These are phyloP conservation scores for Nannoperca australis DNA, from an alignment of 2,797 vertebrate genomes.

Conservation along the genomic window DNA sequence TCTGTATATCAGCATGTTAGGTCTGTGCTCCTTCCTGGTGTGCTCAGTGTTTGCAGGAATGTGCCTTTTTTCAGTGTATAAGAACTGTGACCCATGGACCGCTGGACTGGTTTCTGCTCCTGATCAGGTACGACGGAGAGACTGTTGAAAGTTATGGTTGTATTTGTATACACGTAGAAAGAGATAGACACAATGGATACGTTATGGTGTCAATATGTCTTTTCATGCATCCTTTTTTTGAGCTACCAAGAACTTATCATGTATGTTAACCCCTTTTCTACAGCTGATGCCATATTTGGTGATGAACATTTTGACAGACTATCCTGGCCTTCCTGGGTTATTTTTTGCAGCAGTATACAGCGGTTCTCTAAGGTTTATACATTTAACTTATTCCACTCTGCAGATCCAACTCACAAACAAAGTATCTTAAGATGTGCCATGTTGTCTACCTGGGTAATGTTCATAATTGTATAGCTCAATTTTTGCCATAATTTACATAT, in stretches of 20 bases:
- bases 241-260: not conserved
- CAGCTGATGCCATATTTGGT: conserved; percentile 94
- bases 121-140: conserved; percentile 88
- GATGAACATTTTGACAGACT: conserved; percentile 89
- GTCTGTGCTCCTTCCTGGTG: conserved; percentile 88
- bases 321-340: conserved; percentile 91
- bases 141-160: not conserved
- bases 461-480: not conserved
- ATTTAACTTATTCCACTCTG: not conserved
- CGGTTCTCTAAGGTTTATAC: conserved; percentile 89
- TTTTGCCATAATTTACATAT: not conserved
- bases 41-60: conserved; percentile 90
- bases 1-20: conserved; percentile 93
- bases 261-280: not conserved
- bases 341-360: conserved; percentile 78
- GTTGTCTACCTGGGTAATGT: not conserved
- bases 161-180: not conserved
- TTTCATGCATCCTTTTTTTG: not conserved
- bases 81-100: conserved; percentile 92
- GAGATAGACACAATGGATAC: not conserved
- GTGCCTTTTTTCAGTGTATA: conserved; percentile 92
- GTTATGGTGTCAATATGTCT: not conserved
- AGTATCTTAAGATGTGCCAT: not conserved
- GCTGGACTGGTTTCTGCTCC: conserved; percentile 85
- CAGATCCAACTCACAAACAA: not conserved